Evolutionary conservation across 2,888 invertebrate genomes (phyloP), one percentile per base, ranked within the genome.

Genomic region (Hololepta plana): DNA sequence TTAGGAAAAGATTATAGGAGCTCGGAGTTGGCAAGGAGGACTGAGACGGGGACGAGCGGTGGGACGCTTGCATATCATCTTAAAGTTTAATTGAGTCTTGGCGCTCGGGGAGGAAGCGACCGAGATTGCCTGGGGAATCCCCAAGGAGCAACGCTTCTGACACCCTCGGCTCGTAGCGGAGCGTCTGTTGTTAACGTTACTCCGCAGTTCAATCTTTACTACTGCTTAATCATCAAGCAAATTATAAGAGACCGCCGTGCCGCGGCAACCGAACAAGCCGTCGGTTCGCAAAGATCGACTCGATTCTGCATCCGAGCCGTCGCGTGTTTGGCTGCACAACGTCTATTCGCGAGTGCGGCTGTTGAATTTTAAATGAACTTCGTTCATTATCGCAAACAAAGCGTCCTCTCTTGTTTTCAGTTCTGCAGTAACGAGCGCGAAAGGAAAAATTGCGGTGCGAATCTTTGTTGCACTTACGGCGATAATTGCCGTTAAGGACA

Each of bases 61-160:
- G 44, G 46, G 46, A 43, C 45, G 47, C 50, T 49, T 53, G 62
- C 63, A 65, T 65, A 63, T 62, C 63, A 62, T 65, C 66, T 63
- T 64, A 62, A 70, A 70, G 68, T 70, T 70, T 70, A 70, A 71
- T 70, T 69, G 67, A 67, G 67, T 64, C 64, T 59, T 51, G 55
- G 56, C 59, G 59, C 58, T 55, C 48, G 43, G 57, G 56, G 60
- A 51, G 53, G 47, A 47, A 47, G 53, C 49, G 49, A 53, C 51
- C 52, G 53, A 48, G 51, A 49, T 48, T 55, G 52, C 52, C 51
- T 48, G 40, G 50, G 53, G 50, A 53, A 44, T 52, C 52, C 53
- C 51, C 38, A 45, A 50, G 53, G 50, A 53, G 44, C 46, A 46
- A 43, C 47, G 45, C 44, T 36, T 39, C 40, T 41, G 35, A 45